Evolutionary conservation across 2,113 vertebrate species (phyloP).

Genomic region (Percina caprodes): DNA sequence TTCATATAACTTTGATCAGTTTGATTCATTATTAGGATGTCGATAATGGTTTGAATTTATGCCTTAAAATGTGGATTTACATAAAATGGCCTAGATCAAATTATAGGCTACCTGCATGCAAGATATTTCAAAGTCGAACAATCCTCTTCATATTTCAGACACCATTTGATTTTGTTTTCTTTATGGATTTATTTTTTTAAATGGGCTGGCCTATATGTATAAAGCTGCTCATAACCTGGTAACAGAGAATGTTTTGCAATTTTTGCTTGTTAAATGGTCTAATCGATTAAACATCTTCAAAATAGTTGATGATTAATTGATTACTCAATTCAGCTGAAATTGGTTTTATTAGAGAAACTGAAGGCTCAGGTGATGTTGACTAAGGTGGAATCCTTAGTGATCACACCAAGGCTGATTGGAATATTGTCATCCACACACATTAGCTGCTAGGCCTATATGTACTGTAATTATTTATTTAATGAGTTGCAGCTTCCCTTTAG

Average conservation of each 20-base stretch:
- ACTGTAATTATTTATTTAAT: neutral
- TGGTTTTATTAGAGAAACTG: neutral
- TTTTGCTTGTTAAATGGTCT: neutral
- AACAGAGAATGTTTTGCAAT: neutral
- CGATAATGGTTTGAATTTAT: neutral
- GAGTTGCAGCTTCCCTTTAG: neutral
- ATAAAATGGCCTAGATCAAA: neutral
- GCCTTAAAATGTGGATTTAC: neutral
- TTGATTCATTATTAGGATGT: neutral
- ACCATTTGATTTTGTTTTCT: neutral
- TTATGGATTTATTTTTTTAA: neutral
- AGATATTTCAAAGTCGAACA: neutral
- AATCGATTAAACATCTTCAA: neutral
- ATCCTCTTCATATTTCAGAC: neutral
- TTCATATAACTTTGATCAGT: neutral
- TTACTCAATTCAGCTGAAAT: neutral
- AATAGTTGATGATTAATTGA: neutral
- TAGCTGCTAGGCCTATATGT: neutral
- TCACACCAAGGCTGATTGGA: neutral
- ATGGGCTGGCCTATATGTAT: neutral
- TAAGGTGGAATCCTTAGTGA: neutral
- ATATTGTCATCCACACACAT: neutral
- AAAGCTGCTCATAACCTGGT: neutral
- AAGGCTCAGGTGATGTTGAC: neutral
- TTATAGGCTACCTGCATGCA: neutral